Percentiles rank a stretch among this genome's conserved stretches.
phyloP scores from a whole-genome alignment of 1,140 invertebrate species.

The Drosophila subobscura region DNA sequence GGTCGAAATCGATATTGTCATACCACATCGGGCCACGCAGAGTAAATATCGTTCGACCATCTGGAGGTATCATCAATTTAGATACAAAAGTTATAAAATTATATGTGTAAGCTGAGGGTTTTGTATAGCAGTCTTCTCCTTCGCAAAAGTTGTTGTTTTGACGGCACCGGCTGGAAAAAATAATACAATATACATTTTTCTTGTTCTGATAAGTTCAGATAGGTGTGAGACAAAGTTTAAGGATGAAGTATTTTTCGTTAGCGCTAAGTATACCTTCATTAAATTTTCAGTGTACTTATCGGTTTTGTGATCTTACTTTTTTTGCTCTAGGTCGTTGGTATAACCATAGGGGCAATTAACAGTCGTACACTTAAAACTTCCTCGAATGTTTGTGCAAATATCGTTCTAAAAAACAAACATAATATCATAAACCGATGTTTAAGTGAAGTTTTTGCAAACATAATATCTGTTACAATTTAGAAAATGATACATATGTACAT shows the following conservation, averaged over 20 bases:
- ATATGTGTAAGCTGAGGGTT: constrained; percentile 93
- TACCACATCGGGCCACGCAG: constrained; percentile 91
- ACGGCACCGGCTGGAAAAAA: constrained; percentile 89
- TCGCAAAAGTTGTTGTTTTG: constrained; percentile 88
- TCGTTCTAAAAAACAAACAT: constrained; percentile 82
- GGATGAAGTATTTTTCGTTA: constrained; percentile 41
- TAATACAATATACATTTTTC: background rate
- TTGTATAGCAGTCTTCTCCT: constrained; percentile 89
- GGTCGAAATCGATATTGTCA: constrained; percentile 85
- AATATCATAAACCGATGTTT: background rate
- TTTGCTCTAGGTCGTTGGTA: constrained; percentile 87
- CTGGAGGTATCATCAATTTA: constrained; percentile 89
- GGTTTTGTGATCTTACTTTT: constrained; percentile 87
- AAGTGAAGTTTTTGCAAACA: background rate
- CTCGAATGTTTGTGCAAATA: constrained; percentile 95
- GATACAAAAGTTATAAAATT: constrained; percentile 96
- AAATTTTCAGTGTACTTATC: too few species aligned
- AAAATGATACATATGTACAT: background rate
- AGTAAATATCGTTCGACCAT: constrained; percentile 89
- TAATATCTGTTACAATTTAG: background rate
- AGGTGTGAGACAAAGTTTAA: constrained; percentile 12
- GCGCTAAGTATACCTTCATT: too few species aligned
- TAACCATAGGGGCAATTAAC: constrained; percentile 94
- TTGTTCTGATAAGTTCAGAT: too few species aligned
- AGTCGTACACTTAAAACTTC: constrained; percentile 93